Base-by-base conservation (phyloP, 2,888 invertebrate genomes). In the Gandaritis pyraliata region DNA sequence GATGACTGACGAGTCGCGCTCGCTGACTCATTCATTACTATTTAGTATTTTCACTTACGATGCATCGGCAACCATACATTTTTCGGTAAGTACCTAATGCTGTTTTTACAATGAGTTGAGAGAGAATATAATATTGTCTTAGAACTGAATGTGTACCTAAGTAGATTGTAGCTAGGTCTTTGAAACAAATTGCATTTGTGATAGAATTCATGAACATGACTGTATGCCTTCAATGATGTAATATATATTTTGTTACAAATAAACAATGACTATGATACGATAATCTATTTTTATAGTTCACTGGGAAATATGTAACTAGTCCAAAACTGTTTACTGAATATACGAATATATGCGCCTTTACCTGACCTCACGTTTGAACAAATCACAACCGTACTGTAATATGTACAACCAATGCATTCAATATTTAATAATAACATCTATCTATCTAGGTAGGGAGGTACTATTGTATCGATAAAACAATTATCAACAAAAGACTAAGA, bases 181-280 rank as follows among this genome's bases (percentile, higher is more conserved):
- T 45, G 58, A 39, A 65, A 66, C 64, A 46, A 64, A 65, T 68
- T 66, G 68, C 69, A 69, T 68, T 71, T 65, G 66, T 61, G 66
- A 63, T 71, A 71, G 47, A 62, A 62, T 61, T 66, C 60, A 64
- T 62, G 50, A 55, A 64, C 61, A 61, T 59, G 56, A 63, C 54
- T 64, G 60, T 51, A 63, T 66, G 68, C 68, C 61, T 64, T 67
- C 55, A 52, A 50, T 48, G 12, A 56, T 63, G 55, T 52, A 43
- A 53, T 53, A 53, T 58, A 58, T 64, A 33, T 33, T 33, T 50
- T 58, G 33, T 53, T 56, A 18, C 16, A 55, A 41, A 48, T 41
- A 49, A 60, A 49, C 45, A 48, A 50, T 58, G n/a, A 46, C 48
- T 51, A 51, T 46, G 46, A 36, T 50, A 47, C 15, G 8, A 48